Evolutionary conservation across 2,888 invertebrate genomes (phyloP).

Genomic region (Harpalus rubripes): DNA sequence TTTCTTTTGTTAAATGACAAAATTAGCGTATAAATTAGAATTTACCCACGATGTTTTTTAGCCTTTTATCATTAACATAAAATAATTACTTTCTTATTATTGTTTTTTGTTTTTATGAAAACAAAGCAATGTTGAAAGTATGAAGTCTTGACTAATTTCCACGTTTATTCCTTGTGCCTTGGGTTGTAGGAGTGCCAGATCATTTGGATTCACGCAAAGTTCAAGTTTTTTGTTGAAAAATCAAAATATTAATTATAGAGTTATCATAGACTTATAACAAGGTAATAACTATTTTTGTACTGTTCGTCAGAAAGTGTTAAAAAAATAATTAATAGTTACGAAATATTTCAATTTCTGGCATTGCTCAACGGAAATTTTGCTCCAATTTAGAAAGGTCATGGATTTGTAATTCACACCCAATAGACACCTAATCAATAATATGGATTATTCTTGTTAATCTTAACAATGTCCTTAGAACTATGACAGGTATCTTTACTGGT

Average conservation of each 20-base stretch:
- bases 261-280: not conserved
- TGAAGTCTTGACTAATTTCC: not conserved
- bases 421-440: no score
- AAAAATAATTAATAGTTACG: not conserved
- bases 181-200: constrained; percentile 18
- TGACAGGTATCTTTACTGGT: no score
- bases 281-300: constrained; percentile 12
- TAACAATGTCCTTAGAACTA: no score
- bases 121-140: not conserved
- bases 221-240: constrained; percentile 42
- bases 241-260: constrained; percentile 16
- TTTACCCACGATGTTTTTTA: not conserved
- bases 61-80: not conserved
- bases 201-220: constrained; percentile 37
- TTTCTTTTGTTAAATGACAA: not conserved
- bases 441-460: no score
- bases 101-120: not conserved
- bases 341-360: not conserved
- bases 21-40: constrained; percentile 1
- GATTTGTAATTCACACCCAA: no score
- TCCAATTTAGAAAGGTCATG: no score
- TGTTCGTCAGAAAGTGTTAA: not conserved
- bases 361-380: not conserved
- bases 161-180: not conserved
- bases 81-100: not conserved